A percentile compares a stretch with the other conserved stretches of the same genome.
These are phyloP conservation scores for Tipula lateralis DNA, from an alignment of 2,888 invertebrate genomes.

Conservation along the genomic window DNA sequence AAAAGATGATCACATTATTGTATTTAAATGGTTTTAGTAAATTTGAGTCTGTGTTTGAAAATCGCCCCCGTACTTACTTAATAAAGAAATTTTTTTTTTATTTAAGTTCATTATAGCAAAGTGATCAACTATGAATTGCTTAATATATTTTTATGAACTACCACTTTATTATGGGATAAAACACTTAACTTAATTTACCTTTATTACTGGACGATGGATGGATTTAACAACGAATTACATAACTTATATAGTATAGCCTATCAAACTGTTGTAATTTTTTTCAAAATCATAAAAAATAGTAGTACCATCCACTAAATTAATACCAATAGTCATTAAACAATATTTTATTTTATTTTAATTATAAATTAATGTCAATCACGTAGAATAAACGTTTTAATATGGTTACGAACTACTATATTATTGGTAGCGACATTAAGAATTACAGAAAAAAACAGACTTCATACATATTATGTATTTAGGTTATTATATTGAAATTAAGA, in stretches of 20 bases:
- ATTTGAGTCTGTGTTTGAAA: not conserved
- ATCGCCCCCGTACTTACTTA: not conserved
- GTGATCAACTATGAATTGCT: not conserved
- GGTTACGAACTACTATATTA: not conserved
- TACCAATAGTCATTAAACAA: not conserved
- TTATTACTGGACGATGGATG: too few species aligned
- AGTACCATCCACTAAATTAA: not conserved
- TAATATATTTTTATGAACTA: not conserved
- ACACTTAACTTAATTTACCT: too few species aligned
- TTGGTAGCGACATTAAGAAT: not conserved
- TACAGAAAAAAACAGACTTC: not conserved
- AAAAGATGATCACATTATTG: slow-evolving; percentile 20
- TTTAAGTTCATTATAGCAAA: not conserved
- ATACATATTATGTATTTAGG: slow-evolving; percentile 3
- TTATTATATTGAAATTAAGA: not conserved
- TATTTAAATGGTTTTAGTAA: not conserved
- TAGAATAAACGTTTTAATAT: not conserved
- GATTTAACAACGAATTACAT: too few species aligned
- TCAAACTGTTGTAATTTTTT: too few species aligned
- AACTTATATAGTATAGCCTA: too few species aligned
- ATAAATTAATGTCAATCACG: not conserved
- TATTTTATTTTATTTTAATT: not conserved
- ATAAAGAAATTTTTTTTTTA: not conserved
- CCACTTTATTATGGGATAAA: too few species aligned
- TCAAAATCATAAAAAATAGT: too few species aligned